Evolutionary conservation across 2,888 invertebrate genomes (phyloP), one percentile per base, ranked within the genome.

Genomic region (Zonitis immaculata): DNA sequence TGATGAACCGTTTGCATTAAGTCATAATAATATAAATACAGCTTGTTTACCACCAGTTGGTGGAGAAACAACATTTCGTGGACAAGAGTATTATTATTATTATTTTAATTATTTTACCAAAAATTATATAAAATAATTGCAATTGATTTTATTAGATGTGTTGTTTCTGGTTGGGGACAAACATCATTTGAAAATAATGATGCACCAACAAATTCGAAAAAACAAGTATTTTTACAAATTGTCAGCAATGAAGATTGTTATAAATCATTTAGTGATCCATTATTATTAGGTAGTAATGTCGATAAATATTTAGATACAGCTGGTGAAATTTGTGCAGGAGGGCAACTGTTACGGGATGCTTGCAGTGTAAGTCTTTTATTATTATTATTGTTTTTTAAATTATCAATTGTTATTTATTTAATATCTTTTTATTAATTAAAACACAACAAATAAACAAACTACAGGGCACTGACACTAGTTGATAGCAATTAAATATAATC

Each of bases 81-180:
- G 67, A 27, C 62, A 63, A 60, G 61, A 49, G 66, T 66, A 59
- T n/a, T n/a, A n/a, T n/a, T n/a, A n/a, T n/a, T n/a, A n/a, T n/a
- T n/a, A n/a, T n/a, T n/a, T n/a, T n/a, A n/a, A n/a, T n/a, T n/a
- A n/a, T n/a, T n/a, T n/a, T n/a, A n/a, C n/a, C n/a, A n/a, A n/a
- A n/a, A n/a, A n/a, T n/a, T n/a, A n/a, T n/a, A n/a, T n/a, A n/a
- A n/a, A n/a, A n/a, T n/a, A n/a, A n/a, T n/a, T n/a, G n/a, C n/a
- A n/a, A n/a, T n/a, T n/a, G n/a, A n/a, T n/a, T n/a, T n/a, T n/a
- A n/a, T n/a, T n/a, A 78, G 78, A 57, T 86, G 86, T 66, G 80
- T 79, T 76, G 87, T 89, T 0, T 78, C 88, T n/a, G 95, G 95
- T 9, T 95, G 94, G 92, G 95, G 95, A 11, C 89, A 91, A 70